Evolutionary conservation across 2,797 vertebrate genomes (phyloP), one percentile per base, ranked within the genome.

Genomic region (Centropyge bicolor): DNA sequence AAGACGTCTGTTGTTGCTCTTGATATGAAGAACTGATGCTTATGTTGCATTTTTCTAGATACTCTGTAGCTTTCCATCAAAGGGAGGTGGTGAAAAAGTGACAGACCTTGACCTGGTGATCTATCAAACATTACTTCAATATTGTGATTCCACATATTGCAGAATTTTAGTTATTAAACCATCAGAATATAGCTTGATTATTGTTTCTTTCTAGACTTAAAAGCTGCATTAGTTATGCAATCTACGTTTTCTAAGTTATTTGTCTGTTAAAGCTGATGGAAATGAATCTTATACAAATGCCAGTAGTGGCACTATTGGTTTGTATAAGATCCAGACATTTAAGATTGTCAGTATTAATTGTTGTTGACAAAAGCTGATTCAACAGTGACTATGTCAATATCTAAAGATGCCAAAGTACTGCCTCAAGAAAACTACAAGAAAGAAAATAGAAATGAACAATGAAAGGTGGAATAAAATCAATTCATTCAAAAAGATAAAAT

Each of bases 11-110:
- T 68, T 59, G 66, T 78, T 69, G 38, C 27, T 70, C 17, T 78
- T 52, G 38, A 62, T 83, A 70, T 74, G 48, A 69, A 74, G 65
- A 74, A 57, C 55, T 51, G 54, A 60, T 2, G 9, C 20, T 13
- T 66, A 20, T 40, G 49, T 66, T 36, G 38, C 49, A 8, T 52
- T 70, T 77, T 22, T 73, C 38, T 41, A 40, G 65, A 69, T n/a
- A 66, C 24, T 51, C 55, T 74, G 27, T 41, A 36, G 46, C 76
- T 86, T 82, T 51, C 56, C 51, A n/a, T 76, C 19, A 55, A 57
- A 67, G 38, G 27, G 4, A 14, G 11, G 16, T 40, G 65, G 52
- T 77, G 40, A 69, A 81, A 60, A 55, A 59, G 40, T 2, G 11
- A 8, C 35, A 64, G 54, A 56, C 14, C 19, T 19, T 74, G 31